phyloP scores from a whole-genome alignment of 2,888 invertebrate genomes.

The Rhagonycha fulva region DNA sequence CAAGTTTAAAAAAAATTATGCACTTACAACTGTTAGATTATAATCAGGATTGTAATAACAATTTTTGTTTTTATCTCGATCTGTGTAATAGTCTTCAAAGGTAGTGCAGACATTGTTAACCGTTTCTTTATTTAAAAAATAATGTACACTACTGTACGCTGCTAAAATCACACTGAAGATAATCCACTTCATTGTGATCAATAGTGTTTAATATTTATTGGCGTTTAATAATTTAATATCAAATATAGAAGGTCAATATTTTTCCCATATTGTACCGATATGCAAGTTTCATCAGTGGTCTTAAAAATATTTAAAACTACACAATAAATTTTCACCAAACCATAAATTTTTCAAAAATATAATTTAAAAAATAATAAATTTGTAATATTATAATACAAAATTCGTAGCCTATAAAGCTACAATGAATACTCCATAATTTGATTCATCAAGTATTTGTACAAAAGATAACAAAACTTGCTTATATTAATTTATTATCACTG shows the following conservation, averaged over 20 bases:
- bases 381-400: neutral
- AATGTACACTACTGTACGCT: neutral
- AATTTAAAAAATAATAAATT: neutral
- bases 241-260: neutral
- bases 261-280: neutral
- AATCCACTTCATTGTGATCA: conserved; percentile 2
- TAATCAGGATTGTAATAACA: conserved; percentile 25
- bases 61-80: conserved; percentile 18
- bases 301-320: neutral
- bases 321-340: neutral
- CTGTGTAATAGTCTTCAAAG: conserved; percentile 20
- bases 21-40: conserved; percentile 19
- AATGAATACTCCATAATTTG: neutral
- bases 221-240: neutral
- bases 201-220: neutral
- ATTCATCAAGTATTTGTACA: neutral
- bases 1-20: neutral
- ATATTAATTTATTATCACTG: neutral
- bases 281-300: neutral
- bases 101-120: conserved; percentile 22
- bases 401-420: neutral
- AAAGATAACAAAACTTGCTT: neutral
- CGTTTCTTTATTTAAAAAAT: neutral
- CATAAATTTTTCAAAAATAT: neutral
- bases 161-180: neutral